A percentile compares a stretch with the other conserved stretches of the same genome.
Evolutionary conservation across 2,888 invertebrate genomes (phyloP).

Genomic region (Leptinotarsa rubiginosa): DNA sequence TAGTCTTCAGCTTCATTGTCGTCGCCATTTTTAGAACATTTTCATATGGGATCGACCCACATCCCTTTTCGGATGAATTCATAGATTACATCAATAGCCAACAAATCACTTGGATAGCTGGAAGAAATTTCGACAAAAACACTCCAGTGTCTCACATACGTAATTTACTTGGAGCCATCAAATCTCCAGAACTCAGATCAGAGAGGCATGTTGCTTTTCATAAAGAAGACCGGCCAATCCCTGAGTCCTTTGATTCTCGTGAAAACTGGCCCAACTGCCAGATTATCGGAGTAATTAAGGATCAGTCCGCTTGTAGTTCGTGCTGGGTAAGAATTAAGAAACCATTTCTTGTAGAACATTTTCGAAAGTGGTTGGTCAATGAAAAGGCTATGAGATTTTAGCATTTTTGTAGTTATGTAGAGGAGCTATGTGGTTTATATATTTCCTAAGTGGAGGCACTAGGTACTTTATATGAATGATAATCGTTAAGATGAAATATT

Average conservation of each 20-base stretch:
- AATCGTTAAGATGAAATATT: too few species aligned
- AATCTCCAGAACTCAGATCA: not conserved
- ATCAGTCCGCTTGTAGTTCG: slow-evolving; percentile 89
- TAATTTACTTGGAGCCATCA: slow-evolving; percentile 77
- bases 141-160: slow-evolving; percentile 72
- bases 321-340: slow-evolving; percentile 75
- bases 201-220: not conserved
- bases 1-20: not conserved
- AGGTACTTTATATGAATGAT: too few species aligned
- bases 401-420: too few species aligned
- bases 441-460: too few species aligned
- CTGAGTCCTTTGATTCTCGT: slow-evolving; percentile 84
- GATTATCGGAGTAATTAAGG: slow-evolving; percentile 81
- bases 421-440: too few species aligned
- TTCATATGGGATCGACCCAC: not conserved
- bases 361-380: too few species aligned
- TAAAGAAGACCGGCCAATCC: slow-evolving; percentile 58
- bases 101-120: slow-evolving; percentile 82
- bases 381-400: too few species aligned
- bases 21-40: not conserved
- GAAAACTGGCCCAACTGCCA: slow-evolving; percentile 85
- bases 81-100: slow-evolving; percentile 77
- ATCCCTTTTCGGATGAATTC: slow-evolving; percentile 79
- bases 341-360: too few species aligned
- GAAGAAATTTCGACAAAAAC: slow-evolving; percentile 77